Evolutionary conservation across 2,113 vertebrate genomes (phyloP), one percentile per base, ranked within the genome.

Genomic region (Cyanocitta stelleri): DNA sequence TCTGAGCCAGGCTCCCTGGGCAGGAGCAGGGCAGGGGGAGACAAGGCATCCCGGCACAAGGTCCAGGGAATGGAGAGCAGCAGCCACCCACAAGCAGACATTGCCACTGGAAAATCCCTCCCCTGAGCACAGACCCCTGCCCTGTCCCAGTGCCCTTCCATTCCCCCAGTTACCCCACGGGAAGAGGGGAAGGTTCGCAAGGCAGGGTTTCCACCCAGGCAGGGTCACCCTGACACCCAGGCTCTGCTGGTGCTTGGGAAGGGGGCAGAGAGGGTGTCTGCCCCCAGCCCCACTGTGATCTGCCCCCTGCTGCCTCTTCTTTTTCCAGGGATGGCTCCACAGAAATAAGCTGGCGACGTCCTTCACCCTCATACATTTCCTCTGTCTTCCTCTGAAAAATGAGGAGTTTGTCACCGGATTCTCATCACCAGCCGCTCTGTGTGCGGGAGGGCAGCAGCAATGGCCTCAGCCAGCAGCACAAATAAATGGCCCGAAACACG

Each of bases 401-500:
- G 6, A 72, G 62, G 73, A 69, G 51, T 84, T 95, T 86, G 80
- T 74, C 14, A 0, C 72, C 0, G 1, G 29, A 48, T 90, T 80
- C 79, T 92, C 59, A 49, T 68, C 75, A 8, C 52, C 10, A 8
- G 62, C 29, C 35, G 4, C 71, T 51, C 75, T 30, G 85, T 78
- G 91, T 87, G 93, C 9, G 6, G 87, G 33, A 80, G 81, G 54
- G 89, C 23, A 5, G 87, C 90, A 0, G 52, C 66, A 32, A 9
- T 15, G 79, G 95, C 94, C 79, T 66, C 85, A 91, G 86, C 52
- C 95, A 83, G 92, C 90, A 83, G 88, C 19, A 93, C 94, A 93
- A 96, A 95, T 88, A 96, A 95, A 96, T 86, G 90, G 78, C 88
- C 85, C 35, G 83, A 96, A 97, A 96, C 69, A 58, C 3, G 92